Conservation (phyloP, 2,888 invertebrate species). For the Chromoteleia sp. region DNA sequence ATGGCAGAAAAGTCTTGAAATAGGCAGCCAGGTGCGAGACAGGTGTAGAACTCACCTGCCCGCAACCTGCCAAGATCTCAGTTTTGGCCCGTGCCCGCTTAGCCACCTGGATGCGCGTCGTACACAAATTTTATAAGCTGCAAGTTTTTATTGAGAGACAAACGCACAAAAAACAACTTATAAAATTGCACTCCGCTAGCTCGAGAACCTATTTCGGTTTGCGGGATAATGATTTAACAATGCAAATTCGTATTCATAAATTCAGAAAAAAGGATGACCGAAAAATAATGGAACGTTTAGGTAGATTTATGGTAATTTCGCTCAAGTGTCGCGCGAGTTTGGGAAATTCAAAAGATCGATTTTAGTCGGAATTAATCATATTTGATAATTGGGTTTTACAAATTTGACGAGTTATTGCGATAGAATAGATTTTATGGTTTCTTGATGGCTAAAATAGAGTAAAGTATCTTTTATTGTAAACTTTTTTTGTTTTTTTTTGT, state of each 20-base stretch:
- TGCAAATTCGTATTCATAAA: conserved; percentile 57
- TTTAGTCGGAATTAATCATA: conserved; percentile 53
- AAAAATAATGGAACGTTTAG: conserved; percentile 40
- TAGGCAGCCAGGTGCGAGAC: conserved; percentile 79
- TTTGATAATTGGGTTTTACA: conserved; percentile 26
- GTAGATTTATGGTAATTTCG: conserved; percentile 54
- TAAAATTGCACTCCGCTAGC: conserved; percentile 16
- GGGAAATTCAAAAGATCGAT: conserved; percentile 41
- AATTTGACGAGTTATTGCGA: conserved; percentile 38
- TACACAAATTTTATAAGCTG: conserved; percentile 60
- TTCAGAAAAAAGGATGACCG: conserved; percentile 16
- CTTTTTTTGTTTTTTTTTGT: not conserved
- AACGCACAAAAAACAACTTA: conserved; percentile 36
- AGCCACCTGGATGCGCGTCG: conserved; percentile 78
- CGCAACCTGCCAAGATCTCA: conserved; percentile 79
- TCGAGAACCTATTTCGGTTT: conserved; percentile 24
- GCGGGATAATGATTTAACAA: conserved; percentile 57
- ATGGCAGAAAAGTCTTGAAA: conserved; percentile 59
- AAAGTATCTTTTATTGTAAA: conserved; percentile 10
- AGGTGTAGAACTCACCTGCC: conserved; percentile 82
- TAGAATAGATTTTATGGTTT: conserved; percentile 35
- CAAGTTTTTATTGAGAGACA: conserved; percentile 24
- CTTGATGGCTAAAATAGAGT: not conserved
- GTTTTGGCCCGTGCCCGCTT: conserved; percentile 75
- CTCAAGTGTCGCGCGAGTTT: conserved; percentile 32